These are phyloP conservation scores for Lasioglossum leucozonium DNA, from an alignment of 2,888 invertebrate species.

Conservation along the genomic window DNA sequence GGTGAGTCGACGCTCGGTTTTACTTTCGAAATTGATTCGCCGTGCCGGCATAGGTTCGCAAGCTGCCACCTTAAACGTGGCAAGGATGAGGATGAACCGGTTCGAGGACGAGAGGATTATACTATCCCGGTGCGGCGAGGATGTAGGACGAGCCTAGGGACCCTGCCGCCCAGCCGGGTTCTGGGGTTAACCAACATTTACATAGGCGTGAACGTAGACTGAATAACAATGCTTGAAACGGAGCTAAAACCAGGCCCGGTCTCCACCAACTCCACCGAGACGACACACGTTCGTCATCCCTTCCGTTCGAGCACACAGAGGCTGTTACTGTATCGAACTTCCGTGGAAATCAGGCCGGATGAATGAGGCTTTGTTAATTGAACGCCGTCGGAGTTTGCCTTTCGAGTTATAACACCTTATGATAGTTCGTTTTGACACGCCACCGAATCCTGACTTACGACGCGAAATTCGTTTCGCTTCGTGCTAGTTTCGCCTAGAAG, in stretches of 20 bases:
- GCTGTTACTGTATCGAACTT: slow-evolving; percentile 50
- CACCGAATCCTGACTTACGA: background rate
- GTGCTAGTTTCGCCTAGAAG: background rate
- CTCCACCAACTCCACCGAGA: slow-evolving; percentile 48
- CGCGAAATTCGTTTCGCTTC: background rate
- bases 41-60: slow-evolving; percentile 38
- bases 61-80: slow-evolving; percentile 69
- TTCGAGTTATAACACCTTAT: slow-evolving; percentile 2
- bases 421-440: background rate
- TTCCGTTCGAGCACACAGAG: slow-evolving; percentile 36
- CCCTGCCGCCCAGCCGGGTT: slow-evolving; percentile 49
- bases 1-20: slow-evolving; percentile 12
- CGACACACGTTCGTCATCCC: slow-evolving; percentile 56
- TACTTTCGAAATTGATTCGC: slow-evolving; percentile 55
- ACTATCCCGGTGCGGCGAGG: slow-evolving; percentile 57
- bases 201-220: slow-evolving; percentile 76
- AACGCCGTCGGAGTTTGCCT: slow-evolving; percentile 2
- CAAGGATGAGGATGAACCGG: slow-evolving; percentile 58
- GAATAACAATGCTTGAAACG: slow-evolving; percentile 79
- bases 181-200: slow-evolving; percentile 78
- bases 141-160: slow-evolving; percentile 66
- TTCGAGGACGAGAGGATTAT: slow-evolving; percentile 67
- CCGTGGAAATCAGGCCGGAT: slow-evolving; percentile 40
- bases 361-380: slow-evolving; percentile 42
- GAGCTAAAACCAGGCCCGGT: slow-evolving; percentile 63